Percentiles rank a stretch among this genome's conserved stretches.
Conservation (phyloP, 2,113 vertebrate genomes). For the Bufo gargarizans region DNA sequence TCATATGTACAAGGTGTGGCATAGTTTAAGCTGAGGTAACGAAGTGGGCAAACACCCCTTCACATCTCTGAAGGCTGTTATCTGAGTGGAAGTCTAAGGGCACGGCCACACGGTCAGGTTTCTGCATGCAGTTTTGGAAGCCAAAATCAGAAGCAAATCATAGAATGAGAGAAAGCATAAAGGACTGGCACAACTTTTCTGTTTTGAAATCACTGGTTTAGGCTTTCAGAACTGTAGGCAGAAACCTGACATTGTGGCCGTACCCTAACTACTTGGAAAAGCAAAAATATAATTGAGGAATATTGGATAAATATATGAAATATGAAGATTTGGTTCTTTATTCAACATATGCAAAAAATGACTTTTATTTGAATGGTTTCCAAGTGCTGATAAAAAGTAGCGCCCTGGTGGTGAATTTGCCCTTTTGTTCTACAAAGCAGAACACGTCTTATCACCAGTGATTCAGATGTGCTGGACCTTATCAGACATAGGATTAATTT, state of each 20-base stretch:
- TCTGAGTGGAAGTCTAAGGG: background rate
- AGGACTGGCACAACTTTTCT: no score
- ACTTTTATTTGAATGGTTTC: background rate
- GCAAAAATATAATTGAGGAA: background rate
- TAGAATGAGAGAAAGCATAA: no score
- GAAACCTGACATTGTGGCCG: no score
- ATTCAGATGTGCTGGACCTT: conserved; percentile 26
- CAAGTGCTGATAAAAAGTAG: background rate
- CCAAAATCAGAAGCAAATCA: no score
- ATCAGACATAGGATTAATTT: conserved; percentile 28
- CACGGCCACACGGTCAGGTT: no score
- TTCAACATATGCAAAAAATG: background rate
- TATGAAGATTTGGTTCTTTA: background rate
- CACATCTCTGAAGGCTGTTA: conserved; percentile 12
- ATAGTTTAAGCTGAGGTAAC: background rate
- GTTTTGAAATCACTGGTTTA: no score
- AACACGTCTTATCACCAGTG: conserved; percentile 45
- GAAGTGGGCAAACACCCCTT: conserved; percentile 6
- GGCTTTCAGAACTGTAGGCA: no score
- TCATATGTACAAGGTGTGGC: background rate
- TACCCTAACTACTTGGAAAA: background rate
- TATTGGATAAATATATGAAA: background rate
- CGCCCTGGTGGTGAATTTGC: background rate
- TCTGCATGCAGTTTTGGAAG: no score
- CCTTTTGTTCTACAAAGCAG: conserved; percentile 31